Evolutionary conservation across 2,888 invertebrate genomes (phyloP), one percentile per base, ranked within the genome.

Genomic region (Dicyrtoma fusca): DNA sequence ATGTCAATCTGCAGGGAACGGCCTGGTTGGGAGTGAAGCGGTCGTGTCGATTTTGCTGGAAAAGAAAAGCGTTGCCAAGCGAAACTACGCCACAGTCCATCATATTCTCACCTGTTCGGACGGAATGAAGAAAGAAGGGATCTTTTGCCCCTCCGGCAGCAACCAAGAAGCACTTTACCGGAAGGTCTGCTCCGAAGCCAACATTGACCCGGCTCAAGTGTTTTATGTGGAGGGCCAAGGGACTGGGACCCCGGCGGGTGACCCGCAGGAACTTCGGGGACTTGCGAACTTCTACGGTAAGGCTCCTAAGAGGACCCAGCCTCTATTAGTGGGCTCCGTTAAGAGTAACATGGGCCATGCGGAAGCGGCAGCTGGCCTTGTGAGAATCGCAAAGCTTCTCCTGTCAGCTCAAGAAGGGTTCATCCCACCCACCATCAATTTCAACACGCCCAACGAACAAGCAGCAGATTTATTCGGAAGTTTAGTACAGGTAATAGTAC

Each of bases 201-300:
- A 90, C 0, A 84, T 98, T 69, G 89, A 91, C 81, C 97, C 97
- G 5, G 83, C 86, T 63, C 90, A 92, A 71, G 92, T 98, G 0
- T 87, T 85, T 4, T 98, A 97, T 84, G 91, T 99, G 2, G 98
- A 98, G 85, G 96, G 97, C 62, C 98, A 98, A 84, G 98, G 98
- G 69, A 98, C 98, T 25, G 98, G 69, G n/a, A 69, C 69, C 2
- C 69, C 57, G 1, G 82, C 94, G 96, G 0, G 92, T 92, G 98
- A 98, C 86, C 97, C 97, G 0, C 94, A 97, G 83, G 98, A 99
- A 86, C 90, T 96, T 1, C 95, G 96, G 83, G 92, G 95, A 0
- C 94, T 98, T 78, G 91, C 92, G 0, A 92, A 95, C 77, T 87
- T 94, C 74, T 95, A 96, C 85, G 95, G 95, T 85, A 89, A 90